These are phyloP conservation scores for Slavum lentiscoides DNA, from an alignment of 2,888 invertebrate genomes.

Conservation along the genomic window DNA sequence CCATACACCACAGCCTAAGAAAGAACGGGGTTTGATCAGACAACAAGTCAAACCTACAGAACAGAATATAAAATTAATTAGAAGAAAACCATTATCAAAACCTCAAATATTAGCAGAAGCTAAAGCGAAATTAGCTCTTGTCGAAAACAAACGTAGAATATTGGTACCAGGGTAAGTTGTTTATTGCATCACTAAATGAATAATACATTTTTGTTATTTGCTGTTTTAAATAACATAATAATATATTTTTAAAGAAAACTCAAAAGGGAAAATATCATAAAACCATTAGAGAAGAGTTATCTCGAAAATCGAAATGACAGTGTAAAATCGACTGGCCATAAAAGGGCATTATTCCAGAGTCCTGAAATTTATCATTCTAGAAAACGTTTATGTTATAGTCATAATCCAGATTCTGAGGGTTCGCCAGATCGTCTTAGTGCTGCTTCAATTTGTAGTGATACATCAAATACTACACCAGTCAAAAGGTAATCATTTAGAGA, in stretches of 20 bases:
- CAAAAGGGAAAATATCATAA: constrained; percentile 35
- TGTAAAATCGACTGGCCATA: constrained; percentile 20
- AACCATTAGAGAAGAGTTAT: constrained; percentile 50
- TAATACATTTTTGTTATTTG: background rate
- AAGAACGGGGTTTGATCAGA: constrained; percentile 24
- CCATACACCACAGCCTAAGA: constrained; percentile 30
- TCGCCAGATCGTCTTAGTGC: constrained; percentile 28
- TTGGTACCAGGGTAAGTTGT: constrained; percentile 43
- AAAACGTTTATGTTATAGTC: constrained; percentile 45
- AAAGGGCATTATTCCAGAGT: constrained; percentile 48
- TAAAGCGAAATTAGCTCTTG: constrained; percentile 50
- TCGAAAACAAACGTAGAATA: constrained; percentile 49
- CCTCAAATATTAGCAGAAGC: constrained; percentile 49
- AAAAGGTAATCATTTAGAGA: constrained; percentile 32
- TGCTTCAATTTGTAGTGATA: constrained; percentile 45
- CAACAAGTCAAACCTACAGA: constrained; percentile 19
- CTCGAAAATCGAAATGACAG: constrained; percentile 38
- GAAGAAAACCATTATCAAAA: constrained; percentile 44
- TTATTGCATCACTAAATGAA: background rate
- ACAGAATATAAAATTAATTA: constrained; percentile 21
- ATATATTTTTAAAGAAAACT: constrained; percentile 39
- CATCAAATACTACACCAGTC: constrained; percentile 46
- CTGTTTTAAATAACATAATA: background rate
- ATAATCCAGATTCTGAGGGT: constrained; percentile 27
- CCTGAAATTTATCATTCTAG: constrained; percentile 39